Conservation (phyloP, 2,888 invertebrate genomes). For the Alviniconcha strummeri region DNA sequence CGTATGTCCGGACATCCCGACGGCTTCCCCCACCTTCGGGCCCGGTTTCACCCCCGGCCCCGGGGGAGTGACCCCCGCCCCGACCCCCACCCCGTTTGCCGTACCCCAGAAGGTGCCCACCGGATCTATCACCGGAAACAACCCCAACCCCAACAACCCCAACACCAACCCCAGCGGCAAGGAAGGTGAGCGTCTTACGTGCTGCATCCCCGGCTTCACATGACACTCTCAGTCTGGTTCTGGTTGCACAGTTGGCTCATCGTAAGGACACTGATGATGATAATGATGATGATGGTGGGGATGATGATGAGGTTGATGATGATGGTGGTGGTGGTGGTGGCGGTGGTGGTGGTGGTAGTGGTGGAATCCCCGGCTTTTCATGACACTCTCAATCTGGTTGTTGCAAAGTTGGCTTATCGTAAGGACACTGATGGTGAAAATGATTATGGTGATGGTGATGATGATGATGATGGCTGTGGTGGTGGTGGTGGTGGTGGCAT, state of each 20-base stretch:
- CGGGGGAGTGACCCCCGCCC: conserved; percentile 28
- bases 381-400: background rate
- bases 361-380: background rate
- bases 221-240: background rate
- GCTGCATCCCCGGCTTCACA: too few relatives aligned
- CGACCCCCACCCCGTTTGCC: conserved; percentile 36
- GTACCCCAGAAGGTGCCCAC: conserved; percentile 40
- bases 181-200: background rate
- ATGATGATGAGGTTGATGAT: background rate
- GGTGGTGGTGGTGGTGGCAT: background rate
- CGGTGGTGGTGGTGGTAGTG: background rate
- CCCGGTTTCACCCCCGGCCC: conserved; percentile 32
- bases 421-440: background rate
- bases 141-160: conserved; percentile 23
- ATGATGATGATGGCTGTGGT: background rate
- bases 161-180: background rate
- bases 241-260: background rate
- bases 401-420: background rate
- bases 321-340: background rate
- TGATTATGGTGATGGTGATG: background rate
- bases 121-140: conserved; percentile 33
- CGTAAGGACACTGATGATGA: background rate
- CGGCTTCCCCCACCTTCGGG: conserved; percentile 13
- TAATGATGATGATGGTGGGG: background rate
- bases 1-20: conserved; percentile 40